Percentiles rank a stretch among this genome's conserved stretches.
phyloP scores from a whole-genome alignment of 1,140 invertebrate genomes.

The Ceratoteleas bidentatus region DNA sequence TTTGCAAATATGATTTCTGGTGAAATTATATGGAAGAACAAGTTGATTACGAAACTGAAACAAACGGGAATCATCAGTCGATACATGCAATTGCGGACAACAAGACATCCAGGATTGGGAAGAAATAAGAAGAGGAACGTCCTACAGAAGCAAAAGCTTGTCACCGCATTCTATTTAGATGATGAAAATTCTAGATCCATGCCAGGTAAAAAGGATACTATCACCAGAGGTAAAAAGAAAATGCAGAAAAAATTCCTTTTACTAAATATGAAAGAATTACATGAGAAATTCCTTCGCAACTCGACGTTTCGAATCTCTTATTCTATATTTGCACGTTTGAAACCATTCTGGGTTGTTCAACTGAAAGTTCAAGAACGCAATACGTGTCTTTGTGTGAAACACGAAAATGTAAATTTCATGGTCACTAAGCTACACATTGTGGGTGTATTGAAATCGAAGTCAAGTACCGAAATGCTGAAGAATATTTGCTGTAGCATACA shows the following conservation, averaged over 20 bases:
- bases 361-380: constrained; percentile 2
- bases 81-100: neutral
- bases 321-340: neutral
- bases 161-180: neutral
- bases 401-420: constrained; percentile 3
- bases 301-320: neutral
- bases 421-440: constrained; percentile 1
- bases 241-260: constrained; percentile 1
- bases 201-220: constrained; percentile 4
- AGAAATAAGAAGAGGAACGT: neutral
- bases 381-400: constrained; percentile 2
- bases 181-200: constrained; percentile 2
- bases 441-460: neutral
- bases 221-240: constrained; percentile 2
- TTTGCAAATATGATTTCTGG: neutral
- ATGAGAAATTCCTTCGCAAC: neutral
- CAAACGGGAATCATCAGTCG: neutral
- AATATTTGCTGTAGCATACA: neutral
- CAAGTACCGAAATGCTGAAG: neutral
- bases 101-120: neutral
- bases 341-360: neutral
- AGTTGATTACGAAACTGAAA: constrained; percentile 3
- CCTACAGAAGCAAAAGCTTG: constrained; percentile 1
- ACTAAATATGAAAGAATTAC: constrained; percentile 2
- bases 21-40: constrained; percentile 1